Base-by-base conservation (phyloP, 37 sponge, comb jelly and placozoan species). In the Halisarca cf. caerulea region DNA sequence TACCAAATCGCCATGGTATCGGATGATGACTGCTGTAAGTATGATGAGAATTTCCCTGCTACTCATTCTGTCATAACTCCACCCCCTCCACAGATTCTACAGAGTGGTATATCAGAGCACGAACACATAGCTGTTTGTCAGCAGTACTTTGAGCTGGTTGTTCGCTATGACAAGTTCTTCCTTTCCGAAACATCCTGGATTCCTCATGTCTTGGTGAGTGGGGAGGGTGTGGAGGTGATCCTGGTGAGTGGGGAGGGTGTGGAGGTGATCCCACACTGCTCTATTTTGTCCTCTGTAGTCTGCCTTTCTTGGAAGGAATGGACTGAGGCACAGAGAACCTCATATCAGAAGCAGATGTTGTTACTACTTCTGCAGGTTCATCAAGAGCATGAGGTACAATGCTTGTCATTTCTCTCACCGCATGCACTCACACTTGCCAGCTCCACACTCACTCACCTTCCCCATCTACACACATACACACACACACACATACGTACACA, bases 151-250 rank as follows among this genome's bases (percentile, higher is more conserved):
- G 97, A 97, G 75, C 83, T 78, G 5, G 68, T 97, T 18, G 91
- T 94, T 27, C 43, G 97, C 44, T 94, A 91, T 83, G 97, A 94
- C 41, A 94, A 92, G 84, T 94, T 92, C 86, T 92, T 97, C 38
- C 27, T 21, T 11, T 0, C 87, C 17, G 69, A 89, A 41, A 42
- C 90, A 15, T 42, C 81, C 18, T 89, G 82, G 51, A 80, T 97
- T 2, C 86, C 87, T 11, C 69, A 54, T 35, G 88, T 89, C 15
- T 28, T 97, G 91, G 95, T 94, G 35, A 74, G 77, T 79, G 82
- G 55, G 7, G 20, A 73, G 42, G 43, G 81, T 80, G 28, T 61
- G 27, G 32, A 72, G 3, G 15, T 75, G 27, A 3, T 5, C 9
- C 45, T 24, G 58, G 71, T 34, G 33, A 53, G 28, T 57, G 40